These are phyloP conservation scores for Callipepla californica DNA, from an alignment of 2,113 vertebrate genomes.

Conservation along the genomic window DNA sequence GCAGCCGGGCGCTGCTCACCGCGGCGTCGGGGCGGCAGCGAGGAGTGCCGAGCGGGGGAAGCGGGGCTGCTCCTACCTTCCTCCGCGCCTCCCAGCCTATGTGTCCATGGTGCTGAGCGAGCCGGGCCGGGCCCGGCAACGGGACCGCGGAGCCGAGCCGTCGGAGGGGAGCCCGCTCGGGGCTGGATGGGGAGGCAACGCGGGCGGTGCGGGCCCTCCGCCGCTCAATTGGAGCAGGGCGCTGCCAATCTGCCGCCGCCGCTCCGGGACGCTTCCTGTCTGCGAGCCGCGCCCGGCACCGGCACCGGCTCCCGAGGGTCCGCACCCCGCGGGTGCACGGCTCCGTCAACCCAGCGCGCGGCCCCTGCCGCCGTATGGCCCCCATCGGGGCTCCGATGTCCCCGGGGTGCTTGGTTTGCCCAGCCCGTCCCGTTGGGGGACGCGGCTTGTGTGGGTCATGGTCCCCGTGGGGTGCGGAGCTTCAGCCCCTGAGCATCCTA, in stretches of 20 bases:
- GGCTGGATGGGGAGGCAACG: slow-evolving; percentile 22
- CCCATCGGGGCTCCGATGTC: fast-evolving
- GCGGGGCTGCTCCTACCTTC: slow-evolving; percentile 35
- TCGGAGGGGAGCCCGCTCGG: slow-evolving; percentile 13
- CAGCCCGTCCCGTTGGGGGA: not conserved
- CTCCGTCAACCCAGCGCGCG: not conserved
- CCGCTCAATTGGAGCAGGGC: slow-evolving; percentile 60
- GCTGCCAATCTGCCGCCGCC: slow-evolving; percentile 55
- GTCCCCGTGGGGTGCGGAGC: too few relatives aligned
- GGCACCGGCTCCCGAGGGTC: not conserved
- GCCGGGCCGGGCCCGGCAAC: not conserved
- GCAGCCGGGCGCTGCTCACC: not conserved
- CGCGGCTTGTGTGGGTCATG: not conserved
- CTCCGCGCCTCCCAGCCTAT: slow-evolving; percentile 19
- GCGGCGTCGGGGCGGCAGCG: not conserved
- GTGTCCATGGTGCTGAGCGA: slow-evolving; percentile 43
- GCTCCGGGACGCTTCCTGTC: slow-evolving; percentile 55
- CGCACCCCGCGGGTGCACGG: fast-evolving
- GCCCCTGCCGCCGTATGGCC: too few relatives aligned
- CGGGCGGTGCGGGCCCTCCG: slow-evolving; percentile 52
- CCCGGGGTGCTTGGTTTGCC: fast-evolving
- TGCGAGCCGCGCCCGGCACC: not conserved
- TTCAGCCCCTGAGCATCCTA: not conserved
- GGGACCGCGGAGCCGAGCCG: not conserved
- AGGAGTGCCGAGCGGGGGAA: not conserved